A percentile compares a stretch with the other conserved stretches of the same genome.
phyloP scores from a whole-genome alignment of 1,140 invertebrate species.

The Drosophila lacertosa region DNA sequence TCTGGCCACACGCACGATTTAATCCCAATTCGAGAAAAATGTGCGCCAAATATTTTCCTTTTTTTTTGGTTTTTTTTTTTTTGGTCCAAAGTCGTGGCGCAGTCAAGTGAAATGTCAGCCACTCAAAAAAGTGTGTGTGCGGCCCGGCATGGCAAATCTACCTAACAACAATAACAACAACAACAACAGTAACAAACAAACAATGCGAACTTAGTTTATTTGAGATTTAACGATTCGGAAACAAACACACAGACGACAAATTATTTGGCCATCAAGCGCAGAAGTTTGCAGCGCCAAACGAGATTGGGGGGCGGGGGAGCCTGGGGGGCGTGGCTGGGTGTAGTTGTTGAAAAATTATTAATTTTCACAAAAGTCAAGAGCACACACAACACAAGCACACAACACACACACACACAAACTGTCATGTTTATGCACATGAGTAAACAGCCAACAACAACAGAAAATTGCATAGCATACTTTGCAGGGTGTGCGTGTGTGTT shows the following conservation, averaged over 20 bases:
- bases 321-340: not conserved
- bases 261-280: constrained; percentile 78
- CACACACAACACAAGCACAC: constrained; percentile 33
- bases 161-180: constrained; percentile 43
- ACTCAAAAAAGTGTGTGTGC: constrained; percentile 72
- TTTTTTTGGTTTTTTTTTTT: too few species aligned
- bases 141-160: constrained; percentile 69
- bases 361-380: constrained; percentile 73
- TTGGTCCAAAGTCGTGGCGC: not conserved
- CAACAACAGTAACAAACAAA: constrained; percentile 34
- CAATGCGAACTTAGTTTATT: constrained; percentile 53
- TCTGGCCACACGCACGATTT: constrained; percentile 58
- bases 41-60: constrained; percentile 24
- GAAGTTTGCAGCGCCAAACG: constrained; percentile 51
- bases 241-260: constrained; percentile 74
- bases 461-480: constrained; percentile 65
- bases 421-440: constrained; percentile 71
- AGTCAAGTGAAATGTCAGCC: constrained; percentile 74
- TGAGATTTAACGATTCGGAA: constrained; percentile 77
- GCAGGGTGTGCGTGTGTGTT: constrained; percentile 14
- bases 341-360: constrained; percentile 67
- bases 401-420: constrained; percentile 32
- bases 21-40: constrained; percentile 34
- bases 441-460: constrained; percentile 45
- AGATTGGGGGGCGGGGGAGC: not conserved